Percentiles rank a stretch among this genome's conserved stretches.
These are phyloP conservation scores for Smutsia gigantea DNA, from an alignment of 2,797 vertebrate genomes.

Conservation along the genomic window DNA sequence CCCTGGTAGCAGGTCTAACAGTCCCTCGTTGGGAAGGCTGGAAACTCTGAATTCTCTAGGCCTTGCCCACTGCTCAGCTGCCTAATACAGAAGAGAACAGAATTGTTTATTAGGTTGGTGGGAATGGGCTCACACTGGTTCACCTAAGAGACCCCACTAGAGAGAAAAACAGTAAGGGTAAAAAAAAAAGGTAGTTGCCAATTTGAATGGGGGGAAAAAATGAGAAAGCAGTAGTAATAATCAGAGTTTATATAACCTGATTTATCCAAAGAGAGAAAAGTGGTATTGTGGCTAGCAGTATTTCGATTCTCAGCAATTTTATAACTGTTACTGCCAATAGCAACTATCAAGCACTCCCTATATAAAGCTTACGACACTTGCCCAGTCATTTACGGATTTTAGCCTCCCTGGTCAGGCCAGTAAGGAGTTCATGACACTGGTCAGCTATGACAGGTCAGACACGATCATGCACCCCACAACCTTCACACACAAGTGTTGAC, in stretches of 20 bases:
- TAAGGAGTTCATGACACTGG: neutral
- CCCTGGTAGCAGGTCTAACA: neutral
- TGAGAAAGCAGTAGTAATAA: neutral
- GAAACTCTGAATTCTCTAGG: neutral
- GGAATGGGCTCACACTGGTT: neutral
- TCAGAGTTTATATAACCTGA: neutral
- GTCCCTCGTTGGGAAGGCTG: neutral
- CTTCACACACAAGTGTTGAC: no score
- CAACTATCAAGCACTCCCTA: neutral
- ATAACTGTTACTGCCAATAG: neutral
- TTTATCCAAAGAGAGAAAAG: neutral
- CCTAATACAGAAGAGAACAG: neutral
- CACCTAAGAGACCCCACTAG: neutral
- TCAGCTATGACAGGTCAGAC: neutral
- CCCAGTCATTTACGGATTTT: neutral
- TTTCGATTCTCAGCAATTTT: neutral
- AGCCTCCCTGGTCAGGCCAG: neutral
- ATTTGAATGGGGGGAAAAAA: neutral
- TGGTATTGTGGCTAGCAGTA: neutral
- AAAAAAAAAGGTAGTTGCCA: neutral
- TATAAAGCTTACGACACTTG: neutral
- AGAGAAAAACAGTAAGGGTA: neutral
- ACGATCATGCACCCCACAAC: fast-evolving
- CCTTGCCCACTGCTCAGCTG: neutral
- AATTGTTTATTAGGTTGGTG: neutral